phyloP scores from a whole-genome alignment of 1,140 invertebrate species.

The Matsumurasca onukii region DNA sequence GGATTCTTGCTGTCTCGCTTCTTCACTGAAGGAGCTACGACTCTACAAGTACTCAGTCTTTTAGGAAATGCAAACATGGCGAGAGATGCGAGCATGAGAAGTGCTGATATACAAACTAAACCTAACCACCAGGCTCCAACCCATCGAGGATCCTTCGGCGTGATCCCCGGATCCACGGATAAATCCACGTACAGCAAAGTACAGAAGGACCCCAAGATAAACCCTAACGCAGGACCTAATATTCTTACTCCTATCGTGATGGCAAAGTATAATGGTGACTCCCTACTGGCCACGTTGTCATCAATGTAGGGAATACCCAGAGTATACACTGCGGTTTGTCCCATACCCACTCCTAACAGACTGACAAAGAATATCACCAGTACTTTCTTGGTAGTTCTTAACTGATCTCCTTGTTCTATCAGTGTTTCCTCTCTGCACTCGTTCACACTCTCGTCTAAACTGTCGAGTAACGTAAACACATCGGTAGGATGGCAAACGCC shows the following conservation, averaged over 20 bases:
- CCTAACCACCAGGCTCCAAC: conserved; percentile 92
- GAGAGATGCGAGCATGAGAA: conserved; percentile 75
- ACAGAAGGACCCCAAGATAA: conserved; percentile 87
- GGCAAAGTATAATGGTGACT: conserved; percentile 91
- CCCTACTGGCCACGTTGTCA: conserved; percentile 88
- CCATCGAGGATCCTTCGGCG: conserved; percentile 84
- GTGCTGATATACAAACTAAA: conserved; percentile 74
- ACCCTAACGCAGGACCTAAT: conserved; percentile 85
- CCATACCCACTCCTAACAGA: conserved; percentile 86
- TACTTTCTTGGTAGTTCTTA: conserved; percentile 75
- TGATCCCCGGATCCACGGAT: conserved; percentile 68
- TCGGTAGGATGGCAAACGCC: conserved; percentile 18
- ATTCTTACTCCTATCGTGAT: conserved; percentile 91
- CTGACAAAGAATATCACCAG: conserved; percentile 85
- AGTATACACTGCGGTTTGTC: conserved; percentile 89
- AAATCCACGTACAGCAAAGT: conserved; percentile 86
- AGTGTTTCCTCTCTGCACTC: conserved; percentile 58
- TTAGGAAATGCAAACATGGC: conserved; percentile 90
- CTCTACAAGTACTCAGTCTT: conserved; percentile 54
- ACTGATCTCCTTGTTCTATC: conserved; percentile 62
- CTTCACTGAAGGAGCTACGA: conserved; percentile 33
- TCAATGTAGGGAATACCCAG: conserved; percentile 94
- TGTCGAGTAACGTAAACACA: conserved; percentile 35
- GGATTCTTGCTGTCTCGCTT: conserved; percentile 56
- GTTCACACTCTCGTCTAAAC: conserved; percentile 32